Percentiles rank a stretch among this genome's conserved stretches.
phyloP scores from a whole-genome alignment of 2,797 vertebrate genomes.

The Argyrosomus regius region DNA sequence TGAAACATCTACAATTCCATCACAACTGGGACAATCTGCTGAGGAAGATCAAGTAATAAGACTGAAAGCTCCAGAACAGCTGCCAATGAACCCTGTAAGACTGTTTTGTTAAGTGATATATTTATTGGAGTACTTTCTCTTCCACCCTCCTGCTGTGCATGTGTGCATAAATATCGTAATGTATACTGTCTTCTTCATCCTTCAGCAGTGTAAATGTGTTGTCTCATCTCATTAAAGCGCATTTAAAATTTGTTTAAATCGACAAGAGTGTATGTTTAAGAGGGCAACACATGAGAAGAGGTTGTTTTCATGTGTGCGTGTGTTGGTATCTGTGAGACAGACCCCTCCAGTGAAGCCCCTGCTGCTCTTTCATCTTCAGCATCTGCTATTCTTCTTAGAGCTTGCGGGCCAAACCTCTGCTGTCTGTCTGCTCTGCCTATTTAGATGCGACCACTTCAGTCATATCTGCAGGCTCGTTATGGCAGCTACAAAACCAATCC shows the following conservation, averaged over 20 bases:
- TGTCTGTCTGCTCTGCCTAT: slow-evolving; percentile 69
- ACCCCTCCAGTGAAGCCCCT: slow-evolving; percentile 57
- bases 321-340: slow-evolving; percentile 46
- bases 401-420: slow-evolving; percentile 50
- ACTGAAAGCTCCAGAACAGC: not conserved
- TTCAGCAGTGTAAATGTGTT: not conserved
- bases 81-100: not conserved
- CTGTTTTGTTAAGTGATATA: not conserved
- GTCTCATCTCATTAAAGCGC: slow-evolving; percentile 12
- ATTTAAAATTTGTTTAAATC: not conserved
- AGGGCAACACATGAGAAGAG: slow-evolving; percentile 15
- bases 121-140: not conserved
- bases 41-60: not conserved
- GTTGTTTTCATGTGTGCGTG: slow-evolving; percentile 26
- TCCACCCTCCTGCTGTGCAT: not conserved
- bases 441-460: slow-evolving; percentile 76
- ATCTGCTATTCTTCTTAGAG: slow-evolving; percentile 70
- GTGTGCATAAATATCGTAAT: not conserved
- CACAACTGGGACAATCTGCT: not conserved
- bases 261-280: slow-evolving; percentile 8
- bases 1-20: not conserved
- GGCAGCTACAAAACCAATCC: slow-evolving; percentile 67
- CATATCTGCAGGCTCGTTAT: slow-evolving; percentile 73
- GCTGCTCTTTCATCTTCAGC: slow-evolving; percentile 71
- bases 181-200: not conserved